phyloP scores from a whole-genome alignment of 2,888 invertebrate species.

The Sphecodes monilicornis region DNA sequence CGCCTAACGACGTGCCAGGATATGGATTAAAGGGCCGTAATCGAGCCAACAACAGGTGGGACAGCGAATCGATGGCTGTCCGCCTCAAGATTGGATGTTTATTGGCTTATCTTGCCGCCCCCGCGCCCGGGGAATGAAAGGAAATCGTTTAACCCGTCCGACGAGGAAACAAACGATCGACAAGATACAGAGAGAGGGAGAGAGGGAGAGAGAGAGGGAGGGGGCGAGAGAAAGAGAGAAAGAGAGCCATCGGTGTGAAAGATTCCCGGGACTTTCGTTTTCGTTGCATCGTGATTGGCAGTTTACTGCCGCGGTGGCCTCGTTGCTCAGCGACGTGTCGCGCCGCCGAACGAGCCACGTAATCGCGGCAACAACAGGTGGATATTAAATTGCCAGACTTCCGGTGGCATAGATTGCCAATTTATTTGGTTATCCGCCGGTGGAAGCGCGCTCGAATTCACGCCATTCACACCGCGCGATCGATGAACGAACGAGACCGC shows the following conservation, averaged over 20 bases:
- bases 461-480: background rate
- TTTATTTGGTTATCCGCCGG: constrained; percentile 29
- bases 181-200: background rate
- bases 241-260: background rate
- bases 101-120: constrained; percentile 46
- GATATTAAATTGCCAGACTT: constrained; percentile 55
- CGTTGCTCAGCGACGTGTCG: constrained; percentile 56
- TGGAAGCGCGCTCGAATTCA: background rate
- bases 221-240: background rate
- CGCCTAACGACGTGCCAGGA: constrained; percentile 60
- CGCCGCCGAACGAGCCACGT: constrained; percentile 56
- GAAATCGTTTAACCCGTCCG: constrained; percentile 1
- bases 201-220: background rate
- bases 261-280: constrained; percentile 8
- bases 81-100: constrained; percentile 54
- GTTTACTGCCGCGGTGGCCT: constrained; percentile 39
- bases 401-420: constrained; percentile 37
- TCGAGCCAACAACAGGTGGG: constrained; percentile 75
- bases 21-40: constrained; percentile 66
- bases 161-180: background rate
- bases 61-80: constrained; percentile 61
- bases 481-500: background rate
- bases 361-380: constrained; percentile 75
- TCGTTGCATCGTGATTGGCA: constrained; percentile 3
- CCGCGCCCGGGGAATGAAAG: constrained; percentile 40